Evolutionary conservation across 2,113 vertebrate species (phyloP).

Genomic region (Silurus meridionalis): DNA sequence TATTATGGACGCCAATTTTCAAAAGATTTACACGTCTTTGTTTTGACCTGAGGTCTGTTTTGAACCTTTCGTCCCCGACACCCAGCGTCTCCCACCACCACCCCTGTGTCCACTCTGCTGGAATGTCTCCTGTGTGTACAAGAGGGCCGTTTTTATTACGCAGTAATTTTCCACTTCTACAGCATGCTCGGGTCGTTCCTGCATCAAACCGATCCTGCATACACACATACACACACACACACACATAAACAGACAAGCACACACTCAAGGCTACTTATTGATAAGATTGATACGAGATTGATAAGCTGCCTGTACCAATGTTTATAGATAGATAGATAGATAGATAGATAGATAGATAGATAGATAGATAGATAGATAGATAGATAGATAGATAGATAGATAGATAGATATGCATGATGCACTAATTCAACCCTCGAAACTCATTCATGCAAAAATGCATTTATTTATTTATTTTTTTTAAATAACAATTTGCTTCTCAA

Average conservation of each 20-base stretch:
- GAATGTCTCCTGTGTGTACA: slow-evolving; percentile 44
- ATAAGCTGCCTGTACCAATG: not conserved
- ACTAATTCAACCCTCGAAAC: not conserved
- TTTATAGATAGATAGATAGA: not conserved
- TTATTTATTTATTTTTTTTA: too few species aligned
- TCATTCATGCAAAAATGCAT: not conserved
- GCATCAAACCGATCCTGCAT: not conserved
- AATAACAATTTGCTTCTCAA: too few species aligned
- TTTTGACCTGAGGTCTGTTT: slow-evolving; percentile 1
- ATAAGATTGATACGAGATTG: not conserved
- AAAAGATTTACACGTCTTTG: not conserved
- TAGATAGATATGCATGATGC: not conserved
- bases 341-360: not conserved
- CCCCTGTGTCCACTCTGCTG: not conserved
- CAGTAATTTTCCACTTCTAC: slow-evolving; percentile 51
- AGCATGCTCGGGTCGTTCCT: slow-evolving; percentile 5
- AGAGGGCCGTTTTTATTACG: slow-evolving; percentile 28
- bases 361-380: not conserved
- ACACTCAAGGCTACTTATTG: not conserved
- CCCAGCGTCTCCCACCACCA: not conserved
- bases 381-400: not conserved
- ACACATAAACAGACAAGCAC: not conserved
- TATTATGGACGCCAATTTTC: not conserved
- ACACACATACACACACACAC: not conserved
- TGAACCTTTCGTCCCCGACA: not conserved